Percentiles rank a stretch among this genome's conserved stretches.
These are phyloP conservation scores for Dunckerocampus dactyliophorus DNA, from an alignment of 2,113 vertebrate genomes.

Conservation along the genomic window DNA sequence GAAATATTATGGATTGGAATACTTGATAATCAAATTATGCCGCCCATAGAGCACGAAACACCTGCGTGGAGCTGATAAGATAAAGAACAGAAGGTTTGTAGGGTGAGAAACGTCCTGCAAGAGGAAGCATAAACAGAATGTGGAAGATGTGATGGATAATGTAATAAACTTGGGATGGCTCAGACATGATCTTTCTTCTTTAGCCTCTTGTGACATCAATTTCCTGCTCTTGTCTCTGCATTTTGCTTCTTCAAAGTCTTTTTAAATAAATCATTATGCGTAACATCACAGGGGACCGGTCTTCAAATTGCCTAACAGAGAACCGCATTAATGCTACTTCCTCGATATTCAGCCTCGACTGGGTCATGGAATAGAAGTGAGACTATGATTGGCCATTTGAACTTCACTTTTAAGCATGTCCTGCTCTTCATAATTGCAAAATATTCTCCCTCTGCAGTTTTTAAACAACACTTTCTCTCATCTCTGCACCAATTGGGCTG, in stretches of 20 bases:
- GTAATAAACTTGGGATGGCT: slow-evolving; percentile 57
- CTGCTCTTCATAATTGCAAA: slow-evolving; percentile 35
- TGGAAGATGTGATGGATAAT: slow-evolving; percentile 45
- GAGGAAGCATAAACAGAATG: slow-evolving; percentile 43
- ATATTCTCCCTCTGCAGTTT: slow-evolving; percentile 31
- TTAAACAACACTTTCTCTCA: slow-evolving; percentile 18
- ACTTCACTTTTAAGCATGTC: slow-evolving; percentile 44
- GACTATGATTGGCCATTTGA: slow-evolving; percentile 41
- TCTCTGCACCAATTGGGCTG: slow-evolving; percentile 8
- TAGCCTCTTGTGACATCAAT: slow-evolving; percentile 30
- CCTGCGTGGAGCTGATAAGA: slow-evolving; percentile 64
- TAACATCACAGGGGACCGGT: slow-evolving; percentile 36
- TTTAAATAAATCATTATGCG: slow-evolving; percentile 35
- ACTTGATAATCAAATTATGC: slow-evolving; percentile 66
- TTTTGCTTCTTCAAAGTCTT: slow-evolving; percentile 25
- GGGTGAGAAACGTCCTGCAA: slow-evolving; percentile 29
- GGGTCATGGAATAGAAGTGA: slow-evolving; percentile 31
- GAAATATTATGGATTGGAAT: slow-evolving; percentile 55
- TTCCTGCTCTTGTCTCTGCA: slow-evolving; percentile 20
- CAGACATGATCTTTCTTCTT: slow-evolving; percentile 33
- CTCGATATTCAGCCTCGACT: slow-evolving; percentile 12
- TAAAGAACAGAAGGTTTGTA: slow-evolving; percentile 44
- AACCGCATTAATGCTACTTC: slow-evolving; percentile 30
- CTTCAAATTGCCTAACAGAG: slow-evolving; percentile 38
- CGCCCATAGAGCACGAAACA: slow-evolving; percentile 48